Conservation (phyloP, 2,888 invertebrate genomes). For the Colostygia pectinataria region DNA sequence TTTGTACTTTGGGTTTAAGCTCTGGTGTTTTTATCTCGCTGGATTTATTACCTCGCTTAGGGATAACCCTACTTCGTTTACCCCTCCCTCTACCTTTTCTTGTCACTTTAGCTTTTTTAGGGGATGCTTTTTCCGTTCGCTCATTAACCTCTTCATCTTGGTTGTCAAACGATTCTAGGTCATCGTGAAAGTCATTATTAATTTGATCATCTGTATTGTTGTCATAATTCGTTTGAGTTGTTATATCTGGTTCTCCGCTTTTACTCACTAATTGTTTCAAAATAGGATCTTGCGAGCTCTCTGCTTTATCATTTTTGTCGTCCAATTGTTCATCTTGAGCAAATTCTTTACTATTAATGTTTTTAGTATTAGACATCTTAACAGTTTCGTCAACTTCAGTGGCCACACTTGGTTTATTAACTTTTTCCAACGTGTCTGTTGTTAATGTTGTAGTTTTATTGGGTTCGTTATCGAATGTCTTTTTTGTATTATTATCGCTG, state of each 20-base stretch:
- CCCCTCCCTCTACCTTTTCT: conserved; percentile 16
- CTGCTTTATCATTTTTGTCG: conserved; percentile 6
- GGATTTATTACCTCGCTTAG: conserved; percentile 19
- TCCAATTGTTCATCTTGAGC: background rate
- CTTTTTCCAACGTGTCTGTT: background rate
- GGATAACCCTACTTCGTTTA: conserved; percentile 3
- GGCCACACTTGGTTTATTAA: background rate
- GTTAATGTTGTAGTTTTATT: background rate
- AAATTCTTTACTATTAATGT: background rate
- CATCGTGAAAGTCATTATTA: conserved; percentile 4
- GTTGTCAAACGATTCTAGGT: conserved; percentile 3
- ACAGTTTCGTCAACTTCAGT: background rate
- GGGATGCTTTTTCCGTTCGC: background rate
- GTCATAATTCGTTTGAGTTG: conserved; percentile 1
- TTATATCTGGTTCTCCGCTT: conserved; percentile 7
- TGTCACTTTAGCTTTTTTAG: conserved; percentile 17
- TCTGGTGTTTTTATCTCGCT: conserved; percentile 1
- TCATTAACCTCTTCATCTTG: conserved; percentile 4
- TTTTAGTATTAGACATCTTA: background rate
- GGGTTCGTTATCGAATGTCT: background rate
- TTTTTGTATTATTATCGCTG: background rate
- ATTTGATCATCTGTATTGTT: conserved; percentile 3
- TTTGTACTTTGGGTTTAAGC: conserved; percentile 8
- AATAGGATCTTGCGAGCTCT: background rate
- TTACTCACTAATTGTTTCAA: conserved; percentile 18